Percentiles rank a stretch among this genome's conserved stretches.
Conservation (phyloP, 2,113 vertebrate species). For the Microtus oregoni region DNA sequence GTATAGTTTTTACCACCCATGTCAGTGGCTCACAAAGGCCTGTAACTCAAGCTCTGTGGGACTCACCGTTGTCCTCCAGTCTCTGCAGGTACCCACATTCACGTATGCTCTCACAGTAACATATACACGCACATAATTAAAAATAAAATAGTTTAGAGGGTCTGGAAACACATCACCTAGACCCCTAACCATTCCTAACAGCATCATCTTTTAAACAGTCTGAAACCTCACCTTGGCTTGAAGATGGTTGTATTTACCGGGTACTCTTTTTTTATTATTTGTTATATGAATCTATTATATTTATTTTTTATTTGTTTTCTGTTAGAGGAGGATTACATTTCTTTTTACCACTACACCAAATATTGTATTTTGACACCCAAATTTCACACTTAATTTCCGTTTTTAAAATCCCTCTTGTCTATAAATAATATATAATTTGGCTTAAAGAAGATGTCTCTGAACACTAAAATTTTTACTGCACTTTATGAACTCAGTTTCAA, state of each 20-base stretch:
- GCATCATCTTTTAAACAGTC: not conserved
- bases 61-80: not conserved
- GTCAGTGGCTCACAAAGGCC: not conserved
- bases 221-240: not conserved
- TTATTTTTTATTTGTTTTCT: not conserved
- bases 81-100: not conserved
- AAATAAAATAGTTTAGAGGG: not conserved
- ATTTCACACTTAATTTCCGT: conserved; percentile 38
- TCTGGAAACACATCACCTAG: not conserved
- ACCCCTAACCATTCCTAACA: not conserved
- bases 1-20: not conserved
- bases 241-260: not conserved
- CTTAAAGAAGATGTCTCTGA: conserved; percentile 60
- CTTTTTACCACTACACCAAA: not conserved
- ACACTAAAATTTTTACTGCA: not conserved
- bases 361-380: conserved; percentile 22
- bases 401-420: not conserved
- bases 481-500: conserved; percentile 50
- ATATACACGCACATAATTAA: not conserved
- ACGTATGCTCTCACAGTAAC: not conserved
- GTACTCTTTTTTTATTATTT: not conserved
- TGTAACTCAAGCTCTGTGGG: not conserved
- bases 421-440: conserved; percentile 49
- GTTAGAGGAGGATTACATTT: not conserved
- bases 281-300: not conserved